Conservation (phyloP, 2,797 vertebrate genomes). For the Lithobates sylvaticus region DNA sequence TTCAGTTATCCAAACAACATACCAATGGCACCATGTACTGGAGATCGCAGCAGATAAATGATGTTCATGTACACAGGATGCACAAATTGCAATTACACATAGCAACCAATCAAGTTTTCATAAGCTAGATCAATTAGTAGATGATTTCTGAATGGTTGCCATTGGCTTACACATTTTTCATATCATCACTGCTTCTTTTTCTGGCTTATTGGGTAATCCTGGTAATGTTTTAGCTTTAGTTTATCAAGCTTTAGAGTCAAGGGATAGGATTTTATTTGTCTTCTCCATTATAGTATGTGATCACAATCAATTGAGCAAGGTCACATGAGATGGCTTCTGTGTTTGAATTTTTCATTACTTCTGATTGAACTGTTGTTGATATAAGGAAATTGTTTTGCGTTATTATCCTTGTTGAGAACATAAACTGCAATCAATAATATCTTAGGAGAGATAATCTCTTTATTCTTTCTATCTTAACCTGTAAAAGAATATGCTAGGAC, state of each 20-base stretch:
- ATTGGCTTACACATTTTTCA: neutral
- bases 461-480: neutral
- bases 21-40: neutral
- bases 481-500: neutral
- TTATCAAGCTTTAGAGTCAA: neutral
- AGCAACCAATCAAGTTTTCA: neutral
- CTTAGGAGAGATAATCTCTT: neutral
- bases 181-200: neutral
- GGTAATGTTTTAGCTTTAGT: neutral
- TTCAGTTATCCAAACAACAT: neutral
- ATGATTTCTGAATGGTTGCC: neutral
- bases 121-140: neutral
- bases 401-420: neutral
- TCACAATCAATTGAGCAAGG: slow-evolving; percentile 5
- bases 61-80: no score
- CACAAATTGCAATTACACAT: no score
- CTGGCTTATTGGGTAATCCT: neutral
- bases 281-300: neutral
- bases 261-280: neutral
- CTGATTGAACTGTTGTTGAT: slow-evolving; percentile 1
- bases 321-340: neutral
- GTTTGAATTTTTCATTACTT: slow-evolving; percentile 5
- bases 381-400: neutral
- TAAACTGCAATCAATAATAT: slow-evolving; percentile 11
- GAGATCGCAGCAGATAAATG: neutral